These are phyloP conservation scores for Crossocerus cetratus DNA, from an alignment of 2,888 invertebrate genomes.

Conservation along the genomic window DNA sequence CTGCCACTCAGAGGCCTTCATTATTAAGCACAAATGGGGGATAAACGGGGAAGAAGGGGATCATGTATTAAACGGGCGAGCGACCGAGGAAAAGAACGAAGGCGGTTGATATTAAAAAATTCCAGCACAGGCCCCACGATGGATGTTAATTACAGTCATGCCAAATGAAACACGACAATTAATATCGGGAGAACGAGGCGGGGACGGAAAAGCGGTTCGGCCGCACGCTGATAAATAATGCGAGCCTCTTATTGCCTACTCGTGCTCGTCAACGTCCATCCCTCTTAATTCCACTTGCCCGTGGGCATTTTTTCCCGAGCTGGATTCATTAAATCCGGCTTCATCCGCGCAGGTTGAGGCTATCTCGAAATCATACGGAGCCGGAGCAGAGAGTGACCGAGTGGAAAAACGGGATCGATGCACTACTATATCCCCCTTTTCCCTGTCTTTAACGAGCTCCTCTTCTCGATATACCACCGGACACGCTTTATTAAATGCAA, in stretches of 20 bases:
- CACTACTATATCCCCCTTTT: background rate
- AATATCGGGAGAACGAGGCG: conserved; percentile 15
- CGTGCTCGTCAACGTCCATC: conserved; percentile 33
- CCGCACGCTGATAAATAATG: conserved; percentile 38
- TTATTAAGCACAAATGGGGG: no score
- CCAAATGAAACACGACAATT: conserved; percentile 29
- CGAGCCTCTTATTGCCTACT: conserved; percentile 40
- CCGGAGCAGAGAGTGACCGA: background rate
- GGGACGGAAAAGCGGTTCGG: background rate
- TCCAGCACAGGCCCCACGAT: conserved; percentile 2
- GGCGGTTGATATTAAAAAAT: conserved; percentile 23
- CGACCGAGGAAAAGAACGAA: background rate
- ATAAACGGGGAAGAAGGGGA: background rate
- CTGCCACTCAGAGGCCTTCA: no score
- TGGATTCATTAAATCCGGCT: conserved; percentile 45
- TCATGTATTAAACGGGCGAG: background rate
- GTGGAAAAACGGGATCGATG: conserved; percentile 3
- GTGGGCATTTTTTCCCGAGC: conserved; percentile 17
- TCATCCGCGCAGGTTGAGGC: conserved; percentile 17
- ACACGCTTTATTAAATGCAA: conserved; percentile 18
- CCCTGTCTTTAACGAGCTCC: background rate
- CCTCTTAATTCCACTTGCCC: conserved; percentile 30
- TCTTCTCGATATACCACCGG: conserved; percentile 2
- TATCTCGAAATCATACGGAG: conserved; percentile 35
- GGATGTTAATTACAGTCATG: conserved; percentile 32